Evolutionary conservation across 2,113 vertebrate genomes (phyloP), one percentile per base, ranked within the genome.

Genomic region (Pristiophorus japonicus): DNA sequence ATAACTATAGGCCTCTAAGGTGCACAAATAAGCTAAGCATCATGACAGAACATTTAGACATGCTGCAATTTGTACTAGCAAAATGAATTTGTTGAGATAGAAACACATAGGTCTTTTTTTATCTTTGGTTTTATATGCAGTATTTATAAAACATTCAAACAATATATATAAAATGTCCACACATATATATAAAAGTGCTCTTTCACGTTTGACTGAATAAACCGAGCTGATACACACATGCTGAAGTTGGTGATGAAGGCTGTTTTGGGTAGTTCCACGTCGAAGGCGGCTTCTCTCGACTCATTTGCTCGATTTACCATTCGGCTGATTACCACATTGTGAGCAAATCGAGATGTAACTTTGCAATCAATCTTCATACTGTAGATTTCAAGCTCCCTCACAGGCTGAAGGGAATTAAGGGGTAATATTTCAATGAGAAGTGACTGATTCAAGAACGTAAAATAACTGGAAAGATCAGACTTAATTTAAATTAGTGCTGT

Each of bases 171-270:
- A 51, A 51, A 51, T 51, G 51, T 51, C 4, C 51, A 51, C 51
- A 51, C 51, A 51, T 51, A 51, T 2, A 51, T 51, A 51, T 51
- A 51, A 51, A 51, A 51, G 22, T 34, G 7, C n/a, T 42, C 20
- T 63, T 81, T 0, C 42, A 65, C 45, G 24, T n/a, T 85, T 27
- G 42, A 42, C 10, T 27, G 4, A 66, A 78, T 27, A 78, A 63
- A 63, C 7, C n/a, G 1, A 95, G 34, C 66, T 55, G 70, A 55
- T 95, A 98, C 98, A 6, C 96, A 99, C 99, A 99, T 98, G 97
- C 96, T 98, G 96, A 99, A 99, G 97, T 98, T 98, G 96, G 98
- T 98, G 97, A 99, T 99, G 97, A 99, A 99, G 96, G 99, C 99
- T 8, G 98, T 98, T 96, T 99, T 99, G 84, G 99, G 99, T 87